Evolutionary conservation across 2,113 vertebrate species (phyloP), one percentile per base, ranked within the genome.

Genomic region (Carollia perspicillata): DNA sequence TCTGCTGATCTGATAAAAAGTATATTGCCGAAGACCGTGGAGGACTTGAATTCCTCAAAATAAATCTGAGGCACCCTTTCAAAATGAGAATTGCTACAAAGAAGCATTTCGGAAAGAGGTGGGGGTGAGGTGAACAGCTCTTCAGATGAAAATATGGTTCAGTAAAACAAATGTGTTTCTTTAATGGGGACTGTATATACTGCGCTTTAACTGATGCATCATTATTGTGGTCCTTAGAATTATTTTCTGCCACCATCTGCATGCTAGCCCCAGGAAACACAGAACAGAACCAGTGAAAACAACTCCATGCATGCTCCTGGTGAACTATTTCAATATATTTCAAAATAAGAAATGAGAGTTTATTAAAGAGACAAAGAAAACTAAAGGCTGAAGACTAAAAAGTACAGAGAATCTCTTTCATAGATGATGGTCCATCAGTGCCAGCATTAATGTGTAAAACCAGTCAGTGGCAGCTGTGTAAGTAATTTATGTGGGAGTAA

Each of bases 341-440:
- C 95, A 93, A 94, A 93, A 96, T 95, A 80, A 84, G 35, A 97
- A 96, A 69, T 92, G 80, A 80, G 92, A 92, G 69, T 84, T 97
- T 97, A 94, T 92, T 68, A 63, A 96, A 85, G 96, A 97, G 72
- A 95, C 95, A 93, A 96, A 98, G 94, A 94, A 97, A 94, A 97
- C 60, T 85, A 78, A 96, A 98, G 53, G 47, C 33, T 47, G 28
- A 83, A 93, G 49, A 96, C 90, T 97, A 91, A 97, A 96, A 89
- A 95, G 80, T 78, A 96, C 91, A 95, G 92, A 92, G 63, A 81
- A 87, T 89, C 96, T 97, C 75, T 96, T 97, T 97, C 72, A 89
- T 49, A 86, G 51, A 60, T 63, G 97, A 94, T 63, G 60, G 81
- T 69, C 94, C 20, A 92, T 93, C 42, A 2, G 2, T 75, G 89